Evolutionary conservation across 2,113 vertebrate species (phyloP).

Genomic region (Actenoides lindsayi): DNA sequence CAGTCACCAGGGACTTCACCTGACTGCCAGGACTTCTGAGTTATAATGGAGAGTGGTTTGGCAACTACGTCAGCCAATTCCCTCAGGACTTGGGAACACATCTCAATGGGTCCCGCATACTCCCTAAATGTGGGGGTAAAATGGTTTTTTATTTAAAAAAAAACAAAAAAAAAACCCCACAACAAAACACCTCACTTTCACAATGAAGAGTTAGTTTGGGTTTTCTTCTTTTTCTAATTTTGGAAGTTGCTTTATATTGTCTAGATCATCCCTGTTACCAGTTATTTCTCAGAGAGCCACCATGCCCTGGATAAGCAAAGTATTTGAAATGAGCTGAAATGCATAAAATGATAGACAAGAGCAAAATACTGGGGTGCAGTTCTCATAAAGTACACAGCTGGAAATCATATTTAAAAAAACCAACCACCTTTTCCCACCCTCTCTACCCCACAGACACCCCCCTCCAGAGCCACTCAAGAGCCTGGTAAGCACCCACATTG

Average conservation of each 20-base stretch:
- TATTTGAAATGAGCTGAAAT: background rate
- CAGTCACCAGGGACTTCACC: background rate
- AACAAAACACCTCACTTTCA: background rate
- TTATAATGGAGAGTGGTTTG: background rate
- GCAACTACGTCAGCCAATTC: background rate
- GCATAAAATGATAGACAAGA: background rate
- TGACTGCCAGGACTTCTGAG: background rate
- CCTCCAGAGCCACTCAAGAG: accelerated
- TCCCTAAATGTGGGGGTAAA: background rate
- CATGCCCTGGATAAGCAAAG: accelerated
- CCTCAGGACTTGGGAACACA: background rate
- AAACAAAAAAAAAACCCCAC: background rate
- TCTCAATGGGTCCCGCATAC: background rate
- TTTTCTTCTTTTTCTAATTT: background rate
- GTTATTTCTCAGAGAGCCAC: background rate
- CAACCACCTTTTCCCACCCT: background rate
- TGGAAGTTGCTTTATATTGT: background rate
- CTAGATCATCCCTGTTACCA: background rate
- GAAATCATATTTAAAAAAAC: background rate
- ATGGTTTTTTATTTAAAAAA: background rate
- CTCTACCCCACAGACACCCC: accelerated
- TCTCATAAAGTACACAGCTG: background rate
- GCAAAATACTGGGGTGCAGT: background rate
- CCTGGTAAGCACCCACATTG: background rate
- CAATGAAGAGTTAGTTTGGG: background rate